Evolutionary conservation across 2,888 invertebrate genomes (phyloP).

Genomic region (Lycaena phlaeas): DNA sequence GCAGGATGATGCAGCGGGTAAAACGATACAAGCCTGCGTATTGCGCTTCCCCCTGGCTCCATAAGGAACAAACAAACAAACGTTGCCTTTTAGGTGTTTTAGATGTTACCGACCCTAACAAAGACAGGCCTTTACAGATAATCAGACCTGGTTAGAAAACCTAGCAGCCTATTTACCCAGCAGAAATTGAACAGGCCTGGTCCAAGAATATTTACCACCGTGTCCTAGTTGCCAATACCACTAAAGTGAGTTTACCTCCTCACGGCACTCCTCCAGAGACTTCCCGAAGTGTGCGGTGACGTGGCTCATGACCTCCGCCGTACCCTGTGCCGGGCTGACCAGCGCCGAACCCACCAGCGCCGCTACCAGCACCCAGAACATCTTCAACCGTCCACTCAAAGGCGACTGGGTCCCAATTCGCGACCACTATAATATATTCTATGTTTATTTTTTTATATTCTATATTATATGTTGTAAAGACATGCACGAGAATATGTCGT

Average conservation of each 20-base stretch:
- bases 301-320: slow-evolving; percentile 62
- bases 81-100: no score
- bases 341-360: slow-evolving; percentile 13
- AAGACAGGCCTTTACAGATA: no score
- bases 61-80: no score
- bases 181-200: no score
- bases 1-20: no score
- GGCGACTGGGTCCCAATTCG: slow-evolving; percentile 8
- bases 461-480: slow-evolving; percentile 16
- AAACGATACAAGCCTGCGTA: no score
- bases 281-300: slow-evolving; percentile 62
- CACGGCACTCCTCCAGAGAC: slow-evolving; percentile 49
- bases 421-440: slow-evolving; percentile 29
- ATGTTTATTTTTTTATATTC: slow-evolving; percentile 23
- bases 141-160: no score
- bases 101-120: no score
- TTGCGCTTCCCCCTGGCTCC: no score
- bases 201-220: no score
- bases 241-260: slow-evolving; percentile 54
- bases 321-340: slow-evolving; percentile 28
- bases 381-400: slow-evolving; percentile 13
- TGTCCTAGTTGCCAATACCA: no score
- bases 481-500: background rate
- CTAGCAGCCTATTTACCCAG: no score
- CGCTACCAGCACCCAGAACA: slow-evolving; percentile 21